Evolutionary conservation across 2,888 invertebrate genomes (phyloP).

Genomic region (Eupithecia dodoneata): DNA sequence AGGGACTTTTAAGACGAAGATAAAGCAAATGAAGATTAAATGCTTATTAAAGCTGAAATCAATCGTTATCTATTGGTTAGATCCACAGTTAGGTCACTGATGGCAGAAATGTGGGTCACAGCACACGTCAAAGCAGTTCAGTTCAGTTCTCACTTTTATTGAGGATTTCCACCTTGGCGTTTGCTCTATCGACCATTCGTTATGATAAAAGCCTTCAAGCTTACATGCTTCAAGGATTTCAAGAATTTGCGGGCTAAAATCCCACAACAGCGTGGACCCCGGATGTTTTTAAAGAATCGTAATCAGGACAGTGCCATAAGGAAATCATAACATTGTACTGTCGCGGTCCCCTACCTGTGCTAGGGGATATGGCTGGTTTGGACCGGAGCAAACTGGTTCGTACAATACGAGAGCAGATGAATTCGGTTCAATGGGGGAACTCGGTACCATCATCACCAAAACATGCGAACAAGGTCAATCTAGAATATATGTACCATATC

Average conservation of each 20-base stretch:
- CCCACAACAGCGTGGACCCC: neutral
- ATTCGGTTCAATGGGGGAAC: neutral
- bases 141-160: neutral
- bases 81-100: neutral
- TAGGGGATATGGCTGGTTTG: neutral
- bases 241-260: neutral
- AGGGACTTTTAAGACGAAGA: neutral
- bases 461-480: neutral
- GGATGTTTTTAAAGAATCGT: constrained; percentile 23
- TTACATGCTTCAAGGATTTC: neutral
- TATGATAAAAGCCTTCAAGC: neutral
- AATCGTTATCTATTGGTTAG: neutral
- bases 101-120: too few relatives aligned
- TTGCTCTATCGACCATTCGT: neutral
- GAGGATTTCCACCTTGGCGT: neutral
- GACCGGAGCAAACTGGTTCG: neutral
- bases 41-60: neutral
- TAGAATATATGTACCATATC: too few relatives aligned
- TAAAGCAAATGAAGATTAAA: too few relatives aligned
- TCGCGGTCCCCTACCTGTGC: constrained; percentile 20
- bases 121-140: too few relatives aligned
- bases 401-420: neutral
- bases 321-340: constrained; percentile 21
- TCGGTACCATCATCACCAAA: neutral
- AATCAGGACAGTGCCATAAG: constrained; percentile 16